Conservation (phyloP, 2,113 vertebrate species). For the Carollia perspicillata region DNA sequence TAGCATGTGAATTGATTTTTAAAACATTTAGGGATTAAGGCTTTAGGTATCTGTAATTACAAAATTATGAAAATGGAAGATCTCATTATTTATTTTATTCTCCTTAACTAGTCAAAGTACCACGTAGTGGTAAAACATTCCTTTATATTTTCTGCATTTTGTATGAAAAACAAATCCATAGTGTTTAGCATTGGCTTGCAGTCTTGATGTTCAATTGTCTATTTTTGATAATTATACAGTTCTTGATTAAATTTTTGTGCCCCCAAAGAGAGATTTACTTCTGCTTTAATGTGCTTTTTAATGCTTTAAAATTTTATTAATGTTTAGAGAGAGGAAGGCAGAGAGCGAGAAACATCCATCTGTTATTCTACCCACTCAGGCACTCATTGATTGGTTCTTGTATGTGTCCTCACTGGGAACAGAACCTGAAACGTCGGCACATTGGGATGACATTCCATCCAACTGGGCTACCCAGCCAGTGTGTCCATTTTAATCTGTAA, state of each 20-base stretch:
- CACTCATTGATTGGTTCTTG: too few relatives aligned
- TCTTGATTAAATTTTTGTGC: not conserved
- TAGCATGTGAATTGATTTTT: not conserved
- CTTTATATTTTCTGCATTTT: not conserved
- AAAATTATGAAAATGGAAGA: not conserved
- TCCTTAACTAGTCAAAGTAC: not conserved
- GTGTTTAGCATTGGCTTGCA: not conserved
- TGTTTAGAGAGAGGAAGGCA: too few relatives aligned
- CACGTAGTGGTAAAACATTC: not conserved
- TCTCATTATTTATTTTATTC: not conserved
- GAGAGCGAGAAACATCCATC: too few relatives aligned
- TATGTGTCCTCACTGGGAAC: too few relatives aligned
- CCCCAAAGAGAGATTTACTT: not conserved
- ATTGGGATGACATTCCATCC: too few relatives aligned
- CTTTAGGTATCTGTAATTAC: not conserved
- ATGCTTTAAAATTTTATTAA: too few relatives aligned
- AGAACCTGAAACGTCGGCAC: too few relatives aligned
- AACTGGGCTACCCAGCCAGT: too few relatives aligned
- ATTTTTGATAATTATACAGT: not conserved
- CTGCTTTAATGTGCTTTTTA: not conserved
- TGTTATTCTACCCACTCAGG: too few relatives aligned
- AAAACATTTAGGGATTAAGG: not conserved
- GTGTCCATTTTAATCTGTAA: not conserved
- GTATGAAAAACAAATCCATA: not conserved
- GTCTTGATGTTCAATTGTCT: not conserved